Evolutionary conservation across 2,888 invertebrate genomes (phyloP).

Genomic region (Plebejus argus): DNA sequence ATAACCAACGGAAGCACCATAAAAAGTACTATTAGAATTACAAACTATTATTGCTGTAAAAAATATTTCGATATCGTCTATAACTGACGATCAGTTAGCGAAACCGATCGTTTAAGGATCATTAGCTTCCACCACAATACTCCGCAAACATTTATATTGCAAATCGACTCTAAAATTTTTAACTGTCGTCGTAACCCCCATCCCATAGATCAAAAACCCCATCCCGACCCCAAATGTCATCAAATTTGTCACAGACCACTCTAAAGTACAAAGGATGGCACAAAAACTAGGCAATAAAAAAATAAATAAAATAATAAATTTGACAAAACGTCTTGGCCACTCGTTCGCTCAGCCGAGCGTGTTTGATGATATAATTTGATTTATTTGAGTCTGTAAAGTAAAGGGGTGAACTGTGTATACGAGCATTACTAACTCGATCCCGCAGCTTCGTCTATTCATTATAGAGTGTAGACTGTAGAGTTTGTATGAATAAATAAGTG

Average conservation of each 20-base stretch:
- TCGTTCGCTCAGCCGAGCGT: constrained; percentile 69
- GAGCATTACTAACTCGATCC: constrained; percentile 64
- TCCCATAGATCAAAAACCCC: constrained; percentile 71
- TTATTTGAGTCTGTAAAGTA: constrained; percentile 73
- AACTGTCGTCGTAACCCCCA: constrained; percentile 69
- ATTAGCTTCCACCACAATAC: constrained; percentile 63
- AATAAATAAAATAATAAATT: constrained; percentile 80
- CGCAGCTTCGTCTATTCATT: constrained; percentile 42
- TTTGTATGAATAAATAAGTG: constrained; percentile 15
- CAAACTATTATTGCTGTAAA: not conserved
- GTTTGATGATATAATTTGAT: constrained; percentile 77
- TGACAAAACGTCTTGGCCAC: constrained; percentile 81
- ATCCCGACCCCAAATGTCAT: constrained; percentile 75
- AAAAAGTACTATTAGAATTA: not conserved
- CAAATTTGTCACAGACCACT: constrained; percentile 81
- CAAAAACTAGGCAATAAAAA: constrained; percentile 74
- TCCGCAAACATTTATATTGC: constrained; percentile 57
- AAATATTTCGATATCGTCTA: constrained; percentile 4
- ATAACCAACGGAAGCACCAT: not conserved
- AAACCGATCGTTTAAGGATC: constrained; percentile 49
- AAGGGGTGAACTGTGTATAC: constrained; percentile 67
- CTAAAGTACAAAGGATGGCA: constrained; percentile 68
- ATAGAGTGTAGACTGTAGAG: not conserved
- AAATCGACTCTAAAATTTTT: constrained; percentile 75
- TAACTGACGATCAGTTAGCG: constrained; percentile 23